phyloP scores from a whole-genome alignment of 2,888 invertebrate species.

The Euzophera pinguis region DNA sequence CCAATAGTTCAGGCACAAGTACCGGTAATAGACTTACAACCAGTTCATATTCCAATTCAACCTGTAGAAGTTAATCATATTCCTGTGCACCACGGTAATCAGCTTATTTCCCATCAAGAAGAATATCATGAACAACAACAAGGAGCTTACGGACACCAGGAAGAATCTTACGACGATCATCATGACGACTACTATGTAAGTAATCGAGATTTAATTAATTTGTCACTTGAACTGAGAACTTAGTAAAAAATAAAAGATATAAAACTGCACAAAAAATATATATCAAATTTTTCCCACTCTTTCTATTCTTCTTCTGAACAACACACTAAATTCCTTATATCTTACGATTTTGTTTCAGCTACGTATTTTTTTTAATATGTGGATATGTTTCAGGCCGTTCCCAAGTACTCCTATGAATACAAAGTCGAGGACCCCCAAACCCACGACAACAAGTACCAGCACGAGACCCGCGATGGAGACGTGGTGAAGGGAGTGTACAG shows the following conservation, averaged over 20 bases:
- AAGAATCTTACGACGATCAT: slow-evolving; percentile 25
- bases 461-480: slow-evolving; percentile 77
- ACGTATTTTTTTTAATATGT: not conserved
- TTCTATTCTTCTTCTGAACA: too few relatives aligned
- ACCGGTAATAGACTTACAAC: not conserved
- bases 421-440: slow-evolving; percentile 76
- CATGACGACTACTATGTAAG: slow-evolving; percentile 51
- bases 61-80: slow-evolving; percentile 4
- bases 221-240: too few relatives aligned
- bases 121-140: slow-evolving; percentile 23
- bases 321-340: too few relatives aligned
- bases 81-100: slow-evolving; percentile 15
- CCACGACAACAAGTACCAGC: slow-evolving; percentile 77
- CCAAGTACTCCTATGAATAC: slow-evolving; percentile 76
- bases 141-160: slow-evolving; percentile 23
- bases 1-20: not conserved
- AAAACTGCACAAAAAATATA: too few relatives aligned
- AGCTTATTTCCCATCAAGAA: slow-evolving; percentile 15
- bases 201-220: slow-evolving; percentile 2
- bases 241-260: too few relatives aligned
- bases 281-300: too few relatives aligned
- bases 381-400: slow-evolving; percentile 47
- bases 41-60: not conserved
- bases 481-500: slow-evolving; percentile 67
- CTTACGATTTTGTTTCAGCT: too few relatives aligned